Conservation (phyloP, 2,113 vertebrate species). For the Apodemus sylvaticus region DNA sequence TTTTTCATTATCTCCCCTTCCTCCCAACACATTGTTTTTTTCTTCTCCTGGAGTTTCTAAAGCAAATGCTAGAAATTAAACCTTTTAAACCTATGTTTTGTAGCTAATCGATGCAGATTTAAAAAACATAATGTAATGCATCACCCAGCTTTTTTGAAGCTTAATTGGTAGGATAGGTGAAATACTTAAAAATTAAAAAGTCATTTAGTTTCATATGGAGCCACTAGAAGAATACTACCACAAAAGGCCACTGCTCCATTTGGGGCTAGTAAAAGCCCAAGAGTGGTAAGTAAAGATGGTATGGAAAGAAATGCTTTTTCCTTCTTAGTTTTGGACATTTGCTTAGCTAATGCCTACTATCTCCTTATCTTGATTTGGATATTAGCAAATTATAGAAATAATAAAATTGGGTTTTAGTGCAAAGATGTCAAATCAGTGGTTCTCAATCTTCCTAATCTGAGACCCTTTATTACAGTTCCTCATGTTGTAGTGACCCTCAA, state of each 20-base stretch:
- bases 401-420: conserved; percentile 32
- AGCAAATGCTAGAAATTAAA: conserved; percentile 14
- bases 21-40: background rate
- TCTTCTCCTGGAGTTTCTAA: conserved; percentile 11
- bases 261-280: background rate
- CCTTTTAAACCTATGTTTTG: conserved; percentile 40
- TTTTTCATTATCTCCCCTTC: background rate
- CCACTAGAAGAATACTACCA: background rate
- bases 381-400: background rate
- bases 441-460: background rate
- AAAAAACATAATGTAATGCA: background rate
- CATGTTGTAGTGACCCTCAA: too few relatives aligned
- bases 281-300: conserved; percentile 1
- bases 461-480: background rate
- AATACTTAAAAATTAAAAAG: background rate
- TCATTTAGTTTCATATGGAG: background rate
- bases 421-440: background rate
- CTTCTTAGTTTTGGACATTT: background rate
- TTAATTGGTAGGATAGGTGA: background rate
- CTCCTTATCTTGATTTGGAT: conserved; percentile 7
- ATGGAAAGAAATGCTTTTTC: background rate
- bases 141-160: conserved; percentile 8
- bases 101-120: background rate
- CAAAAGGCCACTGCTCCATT: background rate
- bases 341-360: background rate